Base-by-base conservation (phyloP, 2,888 invertebrate genomes). In the Dolomedes plantarius region DNA sequence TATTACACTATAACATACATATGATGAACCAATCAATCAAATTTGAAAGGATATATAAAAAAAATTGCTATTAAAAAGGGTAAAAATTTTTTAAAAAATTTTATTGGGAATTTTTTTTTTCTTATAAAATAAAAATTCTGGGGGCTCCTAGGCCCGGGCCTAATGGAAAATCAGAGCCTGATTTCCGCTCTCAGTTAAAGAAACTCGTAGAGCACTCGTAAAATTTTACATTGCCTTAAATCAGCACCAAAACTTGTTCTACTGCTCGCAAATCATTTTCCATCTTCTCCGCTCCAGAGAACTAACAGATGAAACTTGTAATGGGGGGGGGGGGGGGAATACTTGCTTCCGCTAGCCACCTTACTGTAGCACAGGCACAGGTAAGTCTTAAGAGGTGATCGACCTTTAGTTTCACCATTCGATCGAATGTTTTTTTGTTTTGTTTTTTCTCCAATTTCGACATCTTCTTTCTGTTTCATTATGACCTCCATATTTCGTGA, bases 301-400 rank as follows among this genome's bases (percentile, higher is more conserved):
- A 56, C 56, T 56, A n/a, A 56, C 56, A 56, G 23, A 56, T 56
- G 56, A 23, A 23, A 56, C 19, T 23, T 46, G 46, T 46, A 11
- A 46, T 46, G 46, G 6, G 46, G 46, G 46, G n/a, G n/a, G n/a
- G n/a, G n/a, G n/a, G n/a, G n/a, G n/a, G n/a, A n/a, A 16, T 5
- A 2, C 56, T 23, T 56, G 56, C 23, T 56, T 56, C 56, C 56
- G 56, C 56, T 56, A 23, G 56, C 56, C 11, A 56, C 23, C n/a
- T 56, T 56, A 23, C 23, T 56, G 3, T 23, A n/a, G n/a, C 16
- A 46, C 16, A 46, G 6, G 16, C 23, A 1, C 19, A 56, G 56
- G 56, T 56, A 56, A 46, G 56, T 56, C 19, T 23, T 46, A 46
- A 56, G 56, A 56, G 56, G 56, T 56, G 56, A 56, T 56, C 56